Conservation (phyloP, 2,888 invertebrate genomes). For the Caenorhabditis sinica region DNA sequence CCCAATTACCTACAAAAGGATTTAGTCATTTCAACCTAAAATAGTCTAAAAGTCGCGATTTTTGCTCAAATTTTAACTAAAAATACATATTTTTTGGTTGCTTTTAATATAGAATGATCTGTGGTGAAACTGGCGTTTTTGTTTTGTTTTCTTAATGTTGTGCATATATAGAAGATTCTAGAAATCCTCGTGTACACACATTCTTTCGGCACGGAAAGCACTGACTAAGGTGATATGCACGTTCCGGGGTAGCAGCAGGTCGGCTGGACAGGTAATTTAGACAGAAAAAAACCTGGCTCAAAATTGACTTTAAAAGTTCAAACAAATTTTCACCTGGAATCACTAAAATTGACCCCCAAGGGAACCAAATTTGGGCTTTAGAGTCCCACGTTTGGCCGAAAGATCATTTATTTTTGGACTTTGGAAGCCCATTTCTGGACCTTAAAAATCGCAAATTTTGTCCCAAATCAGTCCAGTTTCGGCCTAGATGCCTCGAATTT, state of each 20-base stretch:
- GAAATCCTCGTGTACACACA: slow-evolving; percentile 49
- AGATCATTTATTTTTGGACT: too few species aligned
- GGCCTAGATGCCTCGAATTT: too few species aligned
- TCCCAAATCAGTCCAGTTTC: too few species aligned
- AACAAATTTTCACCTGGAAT: slow-evolving; percentile 2
- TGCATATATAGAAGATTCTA: slow-evolving; percentile 1
- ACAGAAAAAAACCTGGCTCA: not conserved
- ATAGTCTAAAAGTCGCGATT: too few species aligned
- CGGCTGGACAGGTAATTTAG: slow-evolving; percentile 46
- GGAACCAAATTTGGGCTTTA: too few species aligned
- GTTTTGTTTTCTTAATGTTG: not conserved
- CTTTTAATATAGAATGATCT: slow-evolving; percentile 1
- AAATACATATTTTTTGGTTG: not conserved
- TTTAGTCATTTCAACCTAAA: too few species aligned
- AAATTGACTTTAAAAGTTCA: not conserved
- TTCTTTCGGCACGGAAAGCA: slow-evolving; percentile 55
- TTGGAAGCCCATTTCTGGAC: too few species aligned
- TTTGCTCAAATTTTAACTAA: not conserved
- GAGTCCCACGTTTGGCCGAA: too few species aligned
- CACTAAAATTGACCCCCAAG: too few species aligned
- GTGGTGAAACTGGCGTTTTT: not conserved
- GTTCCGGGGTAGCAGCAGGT: slow-evolving; percentile 25
- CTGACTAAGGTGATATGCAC: slow-evolving; percentile 58
- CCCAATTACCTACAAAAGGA: too few species aligned
- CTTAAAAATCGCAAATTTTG: too few species aligned